Base-by-base conservation (phyloP, 2,888 invertebrate species). In the Phanerotoma sp. region DNA sequence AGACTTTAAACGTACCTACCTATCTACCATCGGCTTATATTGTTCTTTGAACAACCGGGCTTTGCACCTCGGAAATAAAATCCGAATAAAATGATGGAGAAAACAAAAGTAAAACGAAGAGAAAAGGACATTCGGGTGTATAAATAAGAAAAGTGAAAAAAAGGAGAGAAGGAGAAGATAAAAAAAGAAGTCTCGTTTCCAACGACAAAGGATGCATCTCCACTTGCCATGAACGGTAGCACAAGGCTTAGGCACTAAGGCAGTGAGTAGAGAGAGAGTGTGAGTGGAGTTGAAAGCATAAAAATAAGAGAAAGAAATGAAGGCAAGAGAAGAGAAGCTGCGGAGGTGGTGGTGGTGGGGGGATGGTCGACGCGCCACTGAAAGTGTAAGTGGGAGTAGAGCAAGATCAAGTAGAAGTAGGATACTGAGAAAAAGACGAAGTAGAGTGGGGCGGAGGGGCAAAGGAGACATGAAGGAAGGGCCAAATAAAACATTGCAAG, bases 21-120 rank as follows among this genome's bases (percentile, higher is more conserved):
- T 18, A 18, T 20, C 15, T 11, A 66, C 65, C 65, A 67, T 67
- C 64, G 65, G 64, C 61, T 67, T 65, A 18, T 38, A 69, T 69
- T 66, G 67, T 66, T 60, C 65, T 62, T 62, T 66, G 65, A 65
- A 67, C 65, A 67, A 64, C 64, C 57, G 57, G 57, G 60, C 62
- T 62, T 63, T 56, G 58, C 67, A 58, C 51, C 51, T 62, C 60
- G 63, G 62, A 66, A 67, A 67, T 66, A 63, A 65, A 65, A 65
- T 61, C 61, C 58, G 62, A 68, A 67, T 67, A 69, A 69, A 69
- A 64, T 66, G 61, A 60, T 61, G 62, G 65, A 63, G 63, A 62
- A 52, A 56, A 58, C 40, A 59, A 51, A 35, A 35, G 32, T 48
- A 11, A 25, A 25, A 25, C 15, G 25, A 46, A 54, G 58, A 52